These are phyloP conservation scores for Gymnocephalus cernua DNA, from an alignment of 2,113 vertebrate genomes.

Conservation along the genomic window DNA sequence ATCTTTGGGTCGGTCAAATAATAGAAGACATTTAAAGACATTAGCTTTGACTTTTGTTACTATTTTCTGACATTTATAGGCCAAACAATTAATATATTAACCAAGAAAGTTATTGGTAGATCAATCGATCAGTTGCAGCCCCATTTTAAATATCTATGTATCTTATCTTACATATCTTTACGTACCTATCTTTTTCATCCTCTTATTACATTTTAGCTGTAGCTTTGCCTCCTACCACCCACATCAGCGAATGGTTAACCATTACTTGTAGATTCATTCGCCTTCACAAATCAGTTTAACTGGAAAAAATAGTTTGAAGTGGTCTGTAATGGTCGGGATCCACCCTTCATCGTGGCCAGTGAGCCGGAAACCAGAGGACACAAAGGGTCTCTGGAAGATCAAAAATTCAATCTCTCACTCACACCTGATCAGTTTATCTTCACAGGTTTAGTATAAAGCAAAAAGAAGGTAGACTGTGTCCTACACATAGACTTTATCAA, in stretches of 20 bases:
- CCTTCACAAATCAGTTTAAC: conserved; percentile 13
- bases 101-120: neutral
- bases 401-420: conserved; percentile 20
- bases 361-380: conserved; percentile 23
- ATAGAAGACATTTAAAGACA: neutral
- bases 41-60: neutral
- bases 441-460: conserved; percentile 16
- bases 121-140: neutral
- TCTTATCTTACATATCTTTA: too few species aligned
- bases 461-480: conserved; percentile 31
- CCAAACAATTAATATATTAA: neutral
- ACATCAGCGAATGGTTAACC: conserved; percentile 25
- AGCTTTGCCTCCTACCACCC: conserved; percentile 45
- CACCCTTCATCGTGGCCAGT: neutral
- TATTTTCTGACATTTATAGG: neutral
- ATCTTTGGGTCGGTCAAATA: neutral
- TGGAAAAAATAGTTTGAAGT: neutral
- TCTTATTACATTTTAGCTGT: conserved; percentile 18
- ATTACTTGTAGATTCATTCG: conserved; percentile 36
- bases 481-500: conserved; percentile 7
- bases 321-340: neutral
- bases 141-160: neutral
- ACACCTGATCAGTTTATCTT: conserved; percentile 21
- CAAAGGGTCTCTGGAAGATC: conserved; percentile 30
- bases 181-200: conserved; percentile 10